Percentiles rank a stretch among this genome's conserved stretches.
Evolutionary conservation across 2,797 vertebrate genomes (phyloP).

Genomic region (Mallotus villosus): DNA sequence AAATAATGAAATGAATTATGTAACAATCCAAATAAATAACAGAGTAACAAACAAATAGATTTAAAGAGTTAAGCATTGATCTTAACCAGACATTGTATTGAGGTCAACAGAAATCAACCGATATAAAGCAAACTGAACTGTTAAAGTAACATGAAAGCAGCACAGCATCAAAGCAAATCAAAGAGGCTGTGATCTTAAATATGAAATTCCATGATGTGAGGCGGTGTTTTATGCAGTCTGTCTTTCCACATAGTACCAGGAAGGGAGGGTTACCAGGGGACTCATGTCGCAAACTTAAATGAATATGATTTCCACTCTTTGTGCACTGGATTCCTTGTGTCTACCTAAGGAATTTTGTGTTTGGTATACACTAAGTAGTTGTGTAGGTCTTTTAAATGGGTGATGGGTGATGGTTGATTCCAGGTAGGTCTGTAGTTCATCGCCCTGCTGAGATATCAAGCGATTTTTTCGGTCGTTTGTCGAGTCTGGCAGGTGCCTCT

Average conservation of each 20-base stretch:
- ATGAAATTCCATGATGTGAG: not conserved
- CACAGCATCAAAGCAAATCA: conserved; percentile 45
- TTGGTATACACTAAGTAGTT: not conserved
- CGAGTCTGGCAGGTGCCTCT: conserved; percentile 39
- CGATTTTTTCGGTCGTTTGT: too few relatives aligned
- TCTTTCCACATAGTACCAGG: not conserved
- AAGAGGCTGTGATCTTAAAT: conserved; percentile 19
- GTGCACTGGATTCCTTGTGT: not conserved
- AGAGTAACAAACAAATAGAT: conserved; percentile 57
- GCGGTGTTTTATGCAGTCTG: not conserved
- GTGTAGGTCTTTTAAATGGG: not conserved
- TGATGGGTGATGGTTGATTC: too few relatives aligned
- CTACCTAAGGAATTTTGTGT: not conserved
- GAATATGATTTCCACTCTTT: not conserved
- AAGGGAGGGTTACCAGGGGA: too few relatives aligned
- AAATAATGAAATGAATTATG: conserved; percentile 68
- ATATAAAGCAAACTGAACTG: conserved; percentile 52
- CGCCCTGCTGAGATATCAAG: too few relatives aligned
- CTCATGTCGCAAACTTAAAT: not conserved
- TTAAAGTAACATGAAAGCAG: conserved; percentile 43
- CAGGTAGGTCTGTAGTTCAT: not conserved
- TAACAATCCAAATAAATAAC: conserved; percentile 59
- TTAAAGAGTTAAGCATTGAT: conserved; percentile 28
- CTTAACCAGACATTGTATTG: conserved; percentile 36
- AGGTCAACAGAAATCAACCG: conserved; percentile 33